A percentile compares a stretch with the other conserved stretches of the same genome.
phyloP scores from a whole-genome alignment of 2,113 vertebrate species.

The Gobiocypris rarus region DNA sequence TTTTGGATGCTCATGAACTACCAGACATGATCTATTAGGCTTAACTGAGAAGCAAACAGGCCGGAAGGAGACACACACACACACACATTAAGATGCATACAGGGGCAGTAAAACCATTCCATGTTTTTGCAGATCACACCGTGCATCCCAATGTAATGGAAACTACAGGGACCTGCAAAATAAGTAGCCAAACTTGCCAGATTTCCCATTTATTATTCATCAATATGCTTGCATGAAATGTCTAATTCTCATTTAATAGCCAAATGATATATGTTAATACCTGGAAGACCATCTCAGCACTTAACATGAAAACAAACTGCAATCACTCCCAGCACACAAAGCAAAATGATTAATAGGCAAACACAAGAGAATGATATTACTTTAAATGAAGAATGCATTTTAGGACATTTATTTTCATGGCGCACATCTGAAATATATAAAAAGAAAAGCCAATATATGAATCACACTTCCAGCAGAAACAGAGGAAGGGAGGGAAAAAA shows the following conservation, averaged over 20 bases:
- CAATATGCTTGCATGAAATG: conserved; percentile 22
- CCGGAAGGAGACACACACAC: conserved; percentile 53
- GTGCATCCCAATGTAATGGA: conserved; percentile 50
- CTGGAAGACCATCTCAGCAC: conserved; percentile 68
- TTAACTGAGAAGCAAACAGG: conserved; percentile 60
- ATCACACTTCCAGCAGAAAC: not conserved
- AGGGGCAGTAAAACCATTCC: conserved; percentile 52
- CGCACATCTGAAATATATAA: not conserved
- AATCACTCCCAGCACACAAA: conserved; percentile 27
- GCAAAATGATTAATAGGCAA: not conserved
- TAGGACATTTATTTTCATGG: conserved; percentile 23
- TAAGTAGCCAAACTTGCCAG: not conserved
- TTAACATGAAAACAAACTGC: conserved; percentile 37
- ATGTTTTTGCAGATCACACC: conserved; percentile 56
- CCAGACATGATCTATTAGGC: conserved; percentile 66
- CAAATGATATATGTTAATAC: conserved; percentile 37
- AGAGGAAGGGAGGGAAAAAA: conserved; percentile 47
- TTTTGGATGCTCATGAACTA: conserved; percentile 67
- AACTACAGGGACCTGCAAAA: conserved; percentile 52
- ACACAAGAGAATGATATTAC: conserved; percentile 1
- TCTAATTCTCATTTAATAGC: conserved; percentile 12
- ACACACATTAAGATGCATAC: conserved; percentile 22
- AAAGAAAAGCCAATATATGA: not conserved
- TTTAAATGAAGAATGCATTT: conserved; percentile 12
- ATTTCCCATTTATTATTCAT: not conserved